A percentile compares a stretch with the other conserved stretches of the same genome.
These are phyloP conservation scores for Apamea anceps DNA, from an alignment of 2,888 invertebrate genomes.

Conservation along the genomic window DNA sequence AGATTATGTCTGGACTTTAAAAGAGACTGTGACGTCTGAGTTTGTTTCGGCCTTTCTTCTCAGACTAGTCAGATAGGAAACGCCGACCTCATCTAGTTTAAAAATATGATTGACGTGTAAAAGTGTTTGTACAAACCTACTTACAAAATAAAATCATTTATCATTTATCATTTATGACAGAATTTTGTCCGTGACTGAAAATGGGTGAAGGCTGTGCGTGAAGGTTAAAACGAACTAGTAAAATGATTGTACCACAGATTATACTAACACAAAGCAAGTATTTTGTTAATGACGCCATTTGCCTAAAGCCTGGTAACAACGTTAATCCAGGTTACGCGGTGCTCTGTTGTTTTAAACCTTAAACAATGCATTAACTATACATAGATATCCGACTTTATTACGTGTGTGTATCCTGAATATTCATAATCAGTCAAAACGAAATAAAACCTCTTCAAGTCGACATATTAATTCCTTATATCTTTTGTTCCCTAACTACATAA, in stretches of 20 bases:
- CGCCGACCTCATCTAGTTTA: no score
- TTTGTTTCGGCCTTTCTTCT: no score
- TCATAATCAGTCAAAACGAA: not conserved
- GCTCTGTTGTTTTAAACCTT: constrained; percentile 6
- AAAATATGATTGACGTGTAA: no score
- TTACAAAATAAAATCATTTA: no score
- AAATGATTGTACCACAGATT: constrained; percentile 25
- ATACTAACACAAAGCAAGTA: constrained; percentile 7
- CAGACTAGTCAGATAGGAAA: no score
- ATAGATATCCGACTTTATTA: not conserved
- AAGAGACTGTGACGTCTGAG: no score
- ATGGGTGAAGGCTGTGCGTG: constrained; percentile 1
- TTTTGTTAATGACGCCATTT: constrained; percentile 19
- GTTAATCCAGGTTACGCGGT: constrained; percentile 5
- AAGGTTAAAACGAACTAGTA: constrained; percentile 1
- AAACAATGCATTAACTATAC: constrained; percentile 9
- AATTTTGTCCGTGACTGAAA: constrained; percentile 22
- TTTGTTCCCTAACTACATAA: not conserved
- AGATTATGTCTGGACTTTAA: no score
- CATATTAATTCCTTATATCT: not conserved
- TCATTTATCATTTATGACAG: no score
- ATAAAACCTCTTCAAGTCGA: constrained; percentile 3
- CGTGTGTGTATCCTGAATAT: not conserved
- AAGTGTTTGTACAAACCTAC: no score
- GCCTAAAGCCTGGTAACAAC: constrained; percentile 5